Evolutionary conservation across 30 jellyfish, hydroid and myxozoan genomes (phyloP), one percentile per base, ranked within the genome.

Genomic region (Aurelia aurita complex sp. Pacific): DNA sequence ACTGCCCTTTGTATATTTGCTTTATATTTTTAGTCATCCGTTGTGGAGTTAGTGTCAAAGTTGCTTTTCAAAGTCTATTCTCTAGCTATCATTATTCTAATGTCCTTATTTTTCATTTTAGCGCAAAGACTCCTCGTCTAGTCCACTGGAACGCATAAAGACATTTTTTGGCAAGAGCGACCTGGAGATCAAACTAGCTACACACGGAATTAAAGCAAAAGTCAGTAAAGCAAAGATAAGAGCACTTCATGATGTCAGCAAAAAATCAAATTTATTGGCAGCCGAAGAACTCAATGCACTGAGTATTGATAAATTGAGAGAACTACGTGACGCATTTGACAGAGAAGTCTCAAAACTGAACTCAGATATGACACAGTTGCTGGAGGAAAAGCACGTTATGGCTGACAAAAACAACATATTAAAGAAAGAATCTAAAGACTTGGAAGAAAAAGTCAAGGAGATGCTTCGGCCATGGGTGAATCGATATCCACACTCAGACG

Each of bases 241-340:
- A 32, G 43, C 38, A 23, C 61, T 82, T 67, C 71, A 71, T 17
- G 57, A 73, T 40, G 66, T 52, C 36, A 82, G 91, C 85, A 70
- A 82, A 53, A 50, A 36, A 32, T 82, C 91, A 11, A 67, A 76
- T 17, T 18, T 77, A 63, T 40, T 91, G 64, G 12, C 95, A 60
- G 43, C 64, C 17, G 97, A 80, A 40, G 97, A 91, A 57, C 75
- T 91, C 53, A 64, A 77, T 68, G 65, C 82, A 54, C 59, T 91
- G 85, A 14, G 82, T 29, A 64, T 76, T 15, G 97, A 85, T 67
- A 90, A 73, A 33, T 79, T 82, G 19, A n/a, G 52, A 14, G 79
- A 82, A 60, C 14, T 82, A 70, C 42, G 19, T 4, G 57, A 62
- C 0, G 57, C 85, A n/a, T 33, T 82, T 72, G 81, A 59, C 36